A percentile compares a stretch with the other conserved stretches of the same genome.
phyloP scores from a whole-genome alignment of 2,888 invertebrate genomes.

The Athetis lepigone region DNA sequence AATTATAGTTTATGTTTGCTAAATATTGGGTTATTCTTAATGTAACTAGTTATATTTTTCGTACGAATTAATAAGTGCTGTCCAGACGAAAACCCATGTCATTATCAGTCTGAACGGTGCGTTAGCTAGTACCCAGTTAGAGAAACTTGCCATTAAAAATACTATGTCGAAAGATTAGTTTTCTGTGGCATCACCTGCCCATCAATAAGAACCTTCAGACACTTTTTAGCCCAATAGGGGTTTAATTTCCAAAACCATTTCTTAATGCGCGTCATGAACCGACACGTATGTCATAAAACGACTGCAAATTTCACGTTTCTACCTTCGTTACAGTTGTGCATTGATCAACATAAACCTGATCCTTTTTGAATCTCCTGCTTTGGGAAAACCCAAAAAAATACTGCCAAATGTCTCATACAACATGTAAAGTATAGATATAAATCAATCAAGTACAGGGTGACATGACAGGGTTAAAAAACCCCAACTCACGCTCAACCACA shows the following conservation, averaged over 20 bases:
- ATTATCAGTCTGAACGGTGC: neutral
- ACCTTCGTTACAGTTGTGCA: too few relatives aligned
- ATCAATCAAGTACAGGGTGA: conserved; percentile 35
- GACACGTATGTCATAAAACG: too few relatives aligned
- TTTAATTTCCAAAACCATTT: too few relatives aligned
- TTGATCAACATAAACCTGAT: too few relatives aligned
- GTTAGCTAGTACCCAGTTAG: neutral
- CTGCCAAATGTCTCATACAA: neutral
- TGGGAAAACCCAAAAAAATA: conserved; percentile 8
- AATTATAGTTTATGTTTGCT: neutral
- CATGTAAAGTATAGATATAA: conserved; percentile 26
- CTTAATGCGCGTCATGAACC: too few relatives aligned
- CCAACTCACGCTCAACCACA: conserved; percentile 51
- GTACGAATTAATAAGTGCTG: neutral
- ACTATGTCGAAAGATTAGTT: too few relatives aligned
- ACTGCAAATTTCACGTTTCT: too few relatives aligned
- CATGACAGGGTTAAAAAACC: conserved; percentile 12
- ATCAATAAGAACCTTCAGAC: too few relatives aligned
- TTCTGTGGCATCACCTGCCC: too few relatives aligned
- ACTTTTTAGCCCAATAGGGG: too few relatives aligned
- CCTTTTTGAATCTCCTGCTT: too few relatives aligned
- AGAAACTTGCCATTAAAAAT: too few relatives aligned
- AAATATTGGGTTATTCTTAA: neutral
- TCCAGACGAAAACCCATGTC: neutral
- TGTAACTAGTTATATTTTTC: neutral